These are phyloP conservation scores for Mesorhabditis sp. DNA, from an alignment of 2,888 invertebrate genomes.

Conservation along the genomic window DNA sequence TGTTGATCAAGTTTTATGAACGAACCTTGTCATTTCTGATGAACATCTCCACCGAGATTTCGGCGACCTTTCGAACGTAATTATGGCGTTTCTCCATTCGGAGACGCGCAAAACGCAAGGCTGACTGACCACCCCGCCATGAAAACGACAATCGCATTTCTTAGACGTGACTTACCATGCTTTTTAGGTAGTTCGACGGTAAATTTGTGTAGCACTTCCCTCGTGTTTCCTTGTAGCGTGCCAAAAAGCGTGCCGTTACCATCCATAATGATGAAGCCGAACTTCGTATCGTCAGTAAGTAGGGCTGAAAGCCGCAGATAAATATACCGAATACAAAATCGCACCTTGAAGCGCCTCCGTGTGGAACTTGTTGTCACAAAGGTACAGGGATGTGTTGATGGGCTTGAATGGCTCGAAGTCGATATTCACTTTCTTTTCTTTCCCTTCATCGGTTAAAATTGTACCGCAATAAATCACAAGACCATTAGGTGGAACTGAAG, in stretches of 20 bases:
- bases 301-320: conserved; percentile 68
- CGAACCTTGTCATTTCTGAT: conserved; percentile 89
- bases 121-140: conserved; percentile 95
- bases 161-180: conserved; percentile 69
- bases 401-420: conserved; percentile 99
- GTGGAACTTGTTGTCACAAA: conserved; percentile 92
- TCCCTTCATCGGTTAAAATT: conserved; percentile 98
- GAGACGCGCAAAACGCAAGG: conserved; percentile 95
- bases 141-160: neutral
- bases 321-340: conserved; percentile 5
- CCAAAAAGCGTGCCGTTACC: conserved; percentile 99
- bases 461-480: conserved; percentile 99
- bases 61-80: conserved; percentile 88
- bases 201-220: conserved; percentile 90
- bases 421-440: conserved; percentile 99
- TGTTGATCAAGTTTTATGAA: neutral
- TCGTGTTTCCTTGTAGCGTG: conserved; percentile 85
- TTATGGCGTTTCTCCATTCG: conserved; percentile 99
- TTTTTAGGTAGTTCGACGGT: conserved; percentile 98
- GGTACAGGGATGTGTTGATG: conserved; percentile 96
- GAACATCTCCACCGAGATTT: conserved; percentile 91
- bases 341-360: conserved; percentile 63
- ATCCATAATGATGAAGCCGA: conserved; percentile 99
- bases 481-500: conserved; percentile 92
- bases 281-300: conserved; percentile 96